Percentiles rank a stretch among this genome's conserved stretches.
phyloP scores from a whole-genome alignment of 2,888 invertebrate species.

The Linnaemya tessellans region DNA sequence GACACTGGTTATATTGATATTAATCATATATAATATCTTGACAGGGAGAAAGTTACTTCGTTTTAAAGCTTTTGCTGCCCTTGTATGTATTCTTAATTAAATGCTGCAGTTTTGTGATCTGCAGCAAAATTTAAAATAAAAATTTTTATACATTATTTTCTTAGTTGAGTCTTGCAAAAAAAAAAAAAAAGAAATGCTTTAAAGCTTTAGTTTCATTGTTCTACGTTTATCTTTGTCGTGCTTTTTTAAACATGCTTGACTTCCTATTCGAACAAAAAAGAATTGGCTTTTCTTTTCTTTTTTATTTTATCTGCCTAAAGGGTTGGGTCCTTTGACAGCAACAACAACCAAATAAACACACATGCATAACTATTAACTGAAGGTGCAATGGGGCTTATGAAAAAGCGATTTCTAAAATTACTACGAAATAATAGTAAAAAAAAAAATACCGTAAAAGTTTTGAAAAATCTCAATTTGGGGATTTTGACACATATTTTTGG shows the following conservation, averaged over 20 bases:
- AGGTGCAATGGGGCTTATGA: background rate
- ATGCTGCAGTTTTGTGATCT: background rate
- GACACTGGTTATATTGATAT: too few relatives aligned
- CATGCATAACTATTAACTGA: background rate
- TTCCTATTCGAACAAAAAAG: constrained; percentile 40
- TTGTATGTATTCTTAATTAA: background rate
- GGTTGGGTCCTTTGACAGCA: constrained; percentile 11
- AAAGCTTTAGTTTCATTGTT: constrained; percentile 44
- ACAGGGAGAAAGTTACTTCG: too few relatives aligned
- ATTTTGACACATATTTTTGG: too few relatives aligned
- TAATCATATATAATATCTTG: too few relatives aligned
- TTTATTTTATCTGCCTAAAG: constrained; percentile 28
- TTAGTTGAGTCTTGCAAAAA: background rate
- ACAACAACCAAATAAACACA: background rate
- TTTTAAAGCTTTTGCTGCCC: too few relatives aligned
- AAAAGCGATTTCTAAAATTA: constrained; percentile 7
- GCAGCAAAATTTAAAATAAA: background rate
- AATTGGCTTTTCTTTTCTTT: constrained; percentile 8
- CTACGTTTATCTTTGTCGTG: constrained; percentile 39
- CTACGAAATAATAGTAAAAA: background rate
- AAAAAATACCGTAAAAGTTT: too few relatives aligned
- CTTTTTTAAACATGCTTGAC: constrained; percentile 42
- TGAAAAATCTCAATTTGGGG: too few relatives aligned
- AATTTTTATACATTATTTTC: background rate
- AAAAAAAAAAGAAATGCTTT: constrained; percentile 15